A percentile compares a stretch with the other conserved stretches of the same genome.
Conservation (phyloP, 2,888 invertebrate species). For the Ceratothoa steindachneri region DNA sequence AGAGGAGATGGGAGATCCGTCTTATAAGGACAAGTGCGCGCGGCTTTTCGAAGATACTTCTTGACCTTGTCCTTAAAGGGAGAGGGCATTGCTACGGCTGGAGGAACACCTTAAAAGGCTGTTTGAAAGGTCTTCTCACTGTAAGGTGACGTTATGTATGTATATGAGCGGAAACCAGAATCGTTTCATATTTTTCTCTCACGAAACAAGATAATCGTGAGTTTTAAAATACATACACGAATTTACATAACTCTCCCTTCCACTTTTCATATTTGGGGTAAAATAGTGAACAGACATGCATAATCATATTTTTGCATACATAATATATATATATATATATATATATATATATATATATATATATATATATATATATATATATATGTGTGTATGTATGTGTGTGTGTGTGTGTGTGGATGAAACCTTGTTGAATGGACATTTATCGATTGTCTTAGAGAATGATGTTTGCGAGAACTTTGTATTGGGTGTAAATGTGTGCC, state of each 20-base stretch:
- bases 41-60: not conserved
- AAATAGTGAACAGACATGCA: no score
- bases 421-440: no score
- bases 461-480: not conserved
- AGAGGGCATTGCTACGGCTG: not conserved
- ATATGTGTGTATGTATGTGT: not conserved
- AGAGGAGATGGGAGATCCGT: not conserved
- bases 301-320: no score
- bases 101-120: not conserved
- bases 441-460: no score
- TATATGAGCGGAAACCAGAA: no score
- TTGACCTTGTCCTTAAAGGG: not conserved
- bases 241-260: no score
- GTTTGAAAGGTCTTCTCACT: not conserved
- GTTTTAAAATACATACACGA: no score
- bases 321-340: not conserved
- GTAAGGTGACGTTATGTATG: no score
- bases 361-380: not conserved
- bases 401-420: not conserved
- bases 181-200: no score
- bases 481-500: not conserved
- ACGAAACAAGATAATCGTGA: no score
- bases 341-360: not conserved
- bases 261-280: no score
- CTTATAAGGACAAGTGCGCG: not conserved